Conservation (phyloP, 2,797 vertebrate species). For the Melanotaenia pygmaea region DNA sequence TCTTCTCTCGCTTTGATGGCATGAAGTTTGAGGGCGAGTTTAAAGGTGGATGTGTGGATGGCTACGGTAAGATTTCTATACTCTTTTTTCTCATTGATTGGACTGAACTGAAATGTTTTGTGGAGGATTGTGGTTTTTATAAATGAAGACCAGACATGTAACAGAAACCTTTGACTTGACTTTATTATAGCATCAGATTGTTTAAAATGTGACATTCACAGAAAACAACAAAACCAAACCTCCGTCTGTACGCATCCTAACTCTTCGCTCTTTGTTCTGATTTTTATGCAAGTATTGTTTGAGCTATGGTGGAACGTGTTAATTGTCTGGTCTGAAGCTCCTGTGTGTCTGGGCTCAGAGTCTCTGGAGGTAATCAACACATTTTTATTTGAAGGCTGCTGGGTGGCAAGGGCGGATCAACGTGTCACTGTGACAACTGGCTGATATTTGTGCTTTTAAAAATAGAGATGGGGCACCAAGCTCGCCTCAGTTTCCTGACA, state of each 20-base stretch:
- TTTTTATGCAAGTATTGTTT: constrained; percentile 31
- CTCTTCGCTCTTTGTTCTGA: constrained; percentile 14
- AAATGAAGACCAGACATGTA: neutral
- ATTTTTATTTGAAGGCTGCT: constrained; percentile 58
- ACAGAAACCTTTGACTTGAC: neutral
- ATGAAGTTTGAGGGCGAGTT: constrained; percentile 98
- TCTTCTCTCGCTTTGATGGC: constrained; percentile 92
- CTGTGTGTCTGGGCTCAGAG: constrained; percentile 6
- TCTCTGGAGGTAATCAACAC: constrained; percentile 71
- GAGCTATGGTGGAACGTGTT: constrained; percentile 49
- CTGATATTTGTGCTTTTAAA: constrained; percentile 58
- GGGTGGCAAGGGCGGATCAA: constrained; percentile 32
- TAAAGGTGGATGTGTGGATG: constrained; percentile 92
- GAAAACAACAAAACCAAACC: neutral
- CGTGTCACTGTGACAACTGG: constrained; percentile 55
- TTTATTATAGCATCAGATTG: neutral
- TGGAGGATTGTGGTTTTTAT: neutral
- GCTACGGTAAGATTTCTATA: constrained; percentile 83
- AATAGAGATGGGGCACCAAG: constrained; percentile 48
- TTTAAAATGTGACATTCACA: neutral
- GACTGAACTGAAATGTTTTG: no score
- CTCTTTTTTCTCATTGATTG: neutral
- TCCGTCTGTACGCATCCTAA: neutral
- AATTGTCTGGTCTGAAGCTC: constrained; percentile 54
- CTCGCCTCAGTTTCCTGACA: constrained; percentile 23